Evolutionary conservation across 2,113 vertebrate species (phyloP), one percentile per base, ranked within the genome.

Genomic region (Ursus arctos): DNA sequence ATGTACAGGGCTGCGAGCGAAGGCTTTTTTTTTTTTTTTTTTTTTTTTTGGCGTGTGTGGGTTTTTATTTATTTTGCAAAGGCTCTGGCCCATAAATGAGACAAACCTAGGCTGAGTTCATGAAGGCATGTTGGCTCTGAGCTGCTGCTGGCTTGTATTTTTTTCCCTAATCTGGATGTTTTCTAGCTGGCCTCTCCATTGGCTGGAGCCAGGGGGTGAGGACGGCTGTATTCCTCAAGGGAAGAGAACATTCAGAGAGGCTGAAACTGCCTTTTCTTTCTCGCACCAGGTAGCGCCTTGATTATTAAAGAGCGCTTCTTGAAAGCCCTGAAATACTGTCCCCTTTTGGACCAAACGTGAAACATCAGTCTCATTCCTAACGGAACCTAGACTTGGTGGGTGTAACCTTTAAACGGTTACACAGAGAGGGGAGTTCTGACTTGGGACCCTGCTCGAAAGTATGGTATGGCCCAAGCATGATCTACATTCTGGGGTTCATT

Each of bases 31-130:
- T 76, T 96, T 61, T 67, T 82, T 71, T 92, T 92, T 72, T 74
- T 71, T 72, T 67, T 82, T 72, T 94, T 72, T 74, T 77, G 65
- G 28, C 65, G 5, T 61, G 2, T 59, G 63, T 69, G 36, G 55
- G 84, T 16, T 57, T 85, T 96, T 95, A 72, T 94, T 96, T 96
- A 94, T 92, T 96, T 90, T 95, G 65, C 72, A 85, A 96, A 96
- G 74, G n/a, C 76, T 80, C 55, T 97, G 53, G 55, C 90, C 51
- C 74, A 31, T 82, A 71, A 53, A 49, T 49, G 93, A 97, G 91
- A 93, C 85, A 96, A 97, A 93, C 65, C 67, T 92, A 93, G 59
- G 63, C 92, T 74, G 67, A 87, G 94, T 93, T 94, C 93, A 65
- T 31, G 69, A 94, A 95, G 91, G 71, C 91, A 31, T 47, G n/a